Evolutionary conservation across 2,797 vertebrate species (phyloP).

Genomic region (Peromyscus nudipes): DNA sequence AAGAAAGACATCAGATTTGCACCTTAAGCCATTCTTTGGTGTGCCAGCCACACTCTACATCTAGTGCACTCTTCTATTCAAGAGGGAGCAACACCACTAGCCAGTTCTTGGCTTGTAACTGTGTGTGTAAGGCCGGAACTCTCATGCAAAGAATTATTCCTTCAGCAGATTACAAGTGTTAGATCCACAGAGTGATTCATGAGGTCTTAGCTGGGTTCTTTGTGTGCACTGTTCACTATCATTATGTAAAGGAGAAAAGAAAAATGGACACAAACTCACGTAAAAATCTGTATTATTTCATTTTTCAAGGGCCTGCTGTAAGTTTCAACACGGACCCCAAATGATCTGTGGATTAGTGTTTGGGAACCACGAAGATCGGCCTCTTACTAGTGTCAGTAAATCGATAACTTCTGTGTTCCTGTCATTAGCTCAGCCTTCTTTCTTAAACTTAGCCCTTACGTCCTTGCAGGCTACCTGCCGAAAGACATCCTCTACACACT

Average conservation of each 20-base stretch:
- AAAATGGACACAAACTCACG: neutral
- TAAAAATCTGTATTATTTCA: neutral
- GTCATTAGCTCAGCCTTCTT: neutral
- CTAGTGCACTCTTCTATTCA: neutral
- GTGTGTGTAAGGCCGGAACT: neutral
- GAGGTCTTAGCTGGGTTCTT: neutral
- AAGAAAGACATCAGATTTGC: neutral
- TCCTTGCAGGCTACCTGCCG: neutral
- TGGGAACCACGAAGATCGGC: neutral
- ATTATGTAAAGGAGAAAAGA: neutral
- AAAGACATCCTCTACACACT: neutral
- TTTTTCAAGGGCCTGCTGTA: neutral
- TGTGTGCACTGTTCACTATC: neutral
- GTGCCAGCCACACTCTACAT: neutral
- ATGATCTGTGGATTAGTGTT: neutral
- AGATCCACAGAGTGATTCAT: neutral
- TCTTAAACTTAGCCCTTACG: constrained; percentile 45
- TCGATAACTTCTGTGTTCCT: neutral
- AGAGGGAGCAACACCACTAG: neutral
- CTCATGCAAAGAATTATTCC: neutral
- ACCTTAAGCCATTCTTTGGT: neutral
- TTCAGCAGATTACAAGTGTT: neutral
- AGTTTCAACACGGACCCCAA: neutral
- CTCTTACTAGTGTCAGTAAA: neutral
- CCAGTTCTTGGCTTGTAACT: neutral